Evolutionary conservation across 1,140 invertebrate genomes (phyloP).

Genomic region (Trichoplusia ni): DNA sequence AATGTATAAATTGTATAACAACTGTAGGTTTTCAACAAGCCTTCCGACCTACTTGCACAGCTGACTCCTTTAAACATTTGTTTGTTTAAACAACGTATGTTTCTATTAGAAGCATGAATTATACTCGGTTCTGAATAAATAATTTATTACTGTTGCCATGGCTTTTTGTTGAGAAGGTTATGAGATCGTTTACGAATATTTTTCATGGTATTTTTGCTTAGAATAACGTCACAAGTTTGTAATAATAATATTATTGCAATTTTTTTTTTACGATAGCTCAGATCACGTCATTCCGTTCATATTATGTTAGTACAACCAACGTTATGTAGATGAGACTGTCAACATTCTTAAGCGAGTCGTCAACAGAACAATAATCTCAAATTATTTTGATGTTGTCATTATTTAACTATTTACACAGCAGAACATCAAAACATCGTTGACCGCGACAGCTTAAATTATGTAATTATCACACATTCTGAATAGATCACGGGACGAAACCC

Average conservation of each 20-base stretch:
- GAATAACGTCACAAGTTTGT: too few species aligned
- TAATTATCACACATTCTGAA: not conserved
- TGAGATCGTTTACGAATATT: too few species aligned
- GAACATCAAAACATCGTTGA: not conserved
- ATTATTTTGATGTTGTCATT: too few species aligned
- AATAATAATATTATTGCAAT: too few species aligned
- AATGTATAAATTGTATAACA: not conserved
- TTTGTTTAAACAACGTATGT: slow-evolving; percentile 1
- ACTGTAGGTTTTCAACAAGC: slow-evolving; percentile 8
- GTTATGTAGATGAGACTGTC: too few species aligned
- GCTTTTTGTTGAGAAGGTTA: not conserved
- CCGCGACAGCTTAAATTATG: not conserved
- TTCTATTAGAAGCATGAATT: not conserved
- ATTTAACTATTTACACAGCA: not conserved
- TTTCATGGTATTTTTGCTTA: too few species aligned
- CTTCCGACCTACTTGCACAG: slow-evolving; percentile 7
- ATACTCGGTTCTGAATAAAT: slow-evolving; percentile 1
- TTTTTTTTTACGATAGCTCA: too few species aligned
- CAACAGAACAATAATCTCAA: too few species aligned
- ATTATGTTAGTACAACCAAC: too few species aligned
- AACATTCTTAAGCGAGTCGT: too few species aligned
- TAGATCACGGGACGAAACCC: slow-evolving; percentile 3
- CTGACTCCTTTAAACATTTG: not conserved
- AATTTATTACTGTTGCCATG: too few species aligned
- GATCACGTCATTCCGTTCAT: too few species aligned